These are phyloP conservation scores for Mesembrinibis cayennensis DNA, from an alignment of 2,113 vertebrate species.

Conservation along the genomic window DNA sequence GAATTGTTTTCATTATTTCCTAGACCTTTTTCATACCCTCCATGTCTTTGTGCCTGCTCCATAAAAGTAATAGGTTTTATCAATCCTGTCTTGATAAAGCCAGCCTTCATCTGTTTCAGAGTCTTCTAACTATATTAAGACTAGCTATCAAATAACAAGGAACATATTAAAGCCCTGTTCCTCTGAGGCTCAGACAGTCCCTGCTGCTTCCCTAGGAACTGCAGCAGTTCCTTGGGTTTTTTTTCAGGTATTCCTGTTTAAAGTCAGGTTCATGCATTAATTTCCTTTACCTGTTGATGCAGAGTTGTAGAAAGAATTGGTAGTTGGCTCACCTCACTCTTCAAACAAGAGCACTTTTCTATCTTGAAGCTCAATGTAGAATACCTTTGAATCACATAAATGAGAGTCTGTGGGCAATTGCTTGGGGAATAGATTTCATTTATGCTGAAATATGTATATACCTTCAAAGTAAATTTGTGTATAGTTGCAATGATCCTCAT, in stretches of 20 bases:
- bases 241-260: neutral
- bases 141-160: constrained; percentile 41
- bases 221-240: neutral
- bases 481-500: neutral
- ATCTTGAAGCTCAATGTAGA: neutral
- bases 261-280: neutral
- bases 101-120: neutral
- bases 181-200: neutral
- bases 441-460: neutral
- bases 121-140: constrained; percentile 55
- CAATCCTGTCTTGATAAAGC: neutral
- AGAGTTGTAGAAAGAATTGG: neutral
- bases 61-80: neutral
- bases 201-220: neutral
- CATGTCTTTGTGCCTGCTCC: neutral
- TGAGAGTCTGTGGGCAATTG: neutral
- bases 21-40: neutral
- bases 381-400: neutral
- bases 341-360: neutral
- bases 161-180: neutral
- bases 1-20: neutral
- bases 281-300: neutral
- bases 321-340: neutral
- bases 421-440: neutral
- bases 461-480: neutral